A percentile compares a stretch with the other conserved stretches of the same genome.
Evolutionary conservation across 1,140 invertebrate species (phyloP).

Genomic region (Listronotus bonariensis): DNA sequence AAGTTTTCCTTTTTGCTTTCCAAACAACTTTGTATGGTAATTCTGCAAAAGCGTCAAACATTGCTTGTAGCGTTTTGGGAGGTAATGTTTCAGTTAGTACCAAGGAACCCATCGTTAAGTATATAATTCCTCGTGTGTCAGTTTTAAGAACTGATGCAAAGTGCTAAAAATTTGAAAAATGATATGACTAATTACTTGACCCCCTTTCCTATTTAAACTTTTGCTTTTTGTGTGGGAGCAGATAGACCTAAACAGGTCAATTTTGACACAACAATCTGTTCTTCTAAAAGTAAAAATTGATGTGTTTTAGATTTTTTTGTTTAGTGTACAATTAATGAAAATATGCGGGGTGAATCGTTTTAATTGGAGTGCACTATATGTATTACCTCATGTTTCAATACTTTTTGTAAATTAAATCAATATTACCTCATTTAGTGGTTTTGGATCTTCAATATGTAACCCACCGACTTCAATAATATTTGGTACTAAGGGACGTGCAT

Average conservation of each 20-base stretch:
- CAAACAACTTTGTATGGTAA: constrained; percentile 67
- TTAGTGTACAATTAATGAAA: too few relatives aligned
- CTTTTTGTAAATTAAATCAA: too few relatives aligned
- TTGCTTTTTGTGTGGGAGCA: too few relatives aligned
- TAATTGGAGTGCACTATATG: too few relatives aligned
- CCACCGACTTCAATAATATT: constrained; percentile 54
- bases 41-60: constrained; percentile 62
- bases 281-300: constrained; percentile 67
- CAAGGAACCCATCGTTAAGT: constrained; percentile 58
- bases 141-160: constrained; percentile 42
- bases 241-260: too few relatives aligned
- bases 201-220: too few relatives aligned
- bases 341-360: too few relatives aligned
- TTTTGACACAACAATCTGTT: constrained; percentile 70
- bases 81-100: constrained; percentile 52
- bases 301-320: constrained; percentile 63
- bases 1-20: constrained; percentile 63
- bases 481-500: constrained; percentile 51
- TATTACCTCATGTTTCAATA: too few relatives aligned
- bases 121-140: constrained; percentile 54
- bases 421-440: too few relatives aligned
- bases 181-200: too few relatives aligned
- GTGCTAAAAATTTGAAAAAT: constrained; percentile 48
- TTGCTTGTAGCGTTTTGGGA: constrained; percentile 46
- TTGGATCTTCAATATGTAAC: constrained; percentile 37